Percentiles rank a stretch among this genome's conserved stretches.
phyloP scores from a whole-genome alignment of 2,888 invertebrate species.

The Ophion slaviceki region DNA sequence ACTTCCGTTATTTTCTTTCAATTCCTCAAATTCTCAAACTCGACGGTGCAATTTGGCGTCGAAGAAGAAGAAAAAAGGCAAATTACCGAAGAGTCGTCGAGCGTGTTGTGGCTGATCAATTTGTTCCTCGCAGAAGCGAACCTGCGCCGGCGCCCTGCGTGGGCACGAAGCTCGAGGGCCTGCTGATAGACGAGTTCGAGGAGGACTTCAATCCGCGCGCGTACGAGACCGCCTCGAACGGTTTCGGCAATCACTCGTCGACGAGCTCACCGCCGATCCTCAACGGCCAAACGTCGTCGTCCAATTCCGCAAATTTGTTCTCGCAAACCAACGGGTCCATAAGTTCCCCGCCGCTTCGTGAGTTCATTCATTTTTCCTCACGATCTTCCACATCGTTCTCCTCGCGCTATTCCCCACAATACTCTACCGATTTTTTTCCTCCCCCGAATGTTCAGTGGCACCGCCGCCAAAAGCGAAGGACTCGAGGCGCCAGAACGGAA shows the following conservation, averaged over 20 bases:
- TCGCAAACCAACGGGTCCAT: conserved; percentile 82
- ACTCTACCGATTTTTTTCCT: background rate
- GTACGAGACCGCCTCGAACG: conserved; percentile 87
- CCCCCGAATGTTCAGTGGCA: conserved; percentile 87
- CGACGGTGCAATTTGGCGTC: too few relatives aligned
- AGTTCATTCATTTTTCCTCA: conserved; percentile 77
- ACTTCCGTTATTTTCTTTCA: background rate
- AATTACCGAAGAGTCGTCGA: too few relatives aligned
- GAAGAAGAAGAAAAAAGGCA: too few relatives aligned
- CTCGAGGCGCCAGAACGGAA: conserved; percentile 82
- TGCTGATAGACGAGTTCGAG: conserved; percentile 92
- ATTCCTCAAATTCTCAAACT: too few relatives aligned
- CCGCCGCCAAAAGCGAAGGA: conserved; percentile 92
- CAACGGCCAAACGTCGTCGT: conserved; percentile 81
- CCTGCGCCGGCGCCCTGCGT: conserved; percentile 85
- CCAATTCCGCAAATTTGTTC: conserved; percentile 83
- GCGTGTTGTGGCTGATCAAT: background rate
- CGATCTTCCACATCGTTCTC: background rate
- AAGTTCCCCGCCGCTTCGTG: conserved; percentile 89
- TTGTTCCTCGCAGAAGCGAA: conserved; percentile 69
- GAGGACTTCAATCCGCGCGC: conserved; percentile 95
- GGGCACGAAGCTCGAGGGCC: conserved; percentile 91
- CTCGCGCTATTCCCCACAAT: background rate
- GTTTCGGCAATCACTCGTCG: conserved; percentile 80
- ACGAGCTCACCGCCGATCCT: conserved; percentile 74